Conservation (phyloP, 2,797 vertebrate species). For the Loriculus beryllinus region DNA sequence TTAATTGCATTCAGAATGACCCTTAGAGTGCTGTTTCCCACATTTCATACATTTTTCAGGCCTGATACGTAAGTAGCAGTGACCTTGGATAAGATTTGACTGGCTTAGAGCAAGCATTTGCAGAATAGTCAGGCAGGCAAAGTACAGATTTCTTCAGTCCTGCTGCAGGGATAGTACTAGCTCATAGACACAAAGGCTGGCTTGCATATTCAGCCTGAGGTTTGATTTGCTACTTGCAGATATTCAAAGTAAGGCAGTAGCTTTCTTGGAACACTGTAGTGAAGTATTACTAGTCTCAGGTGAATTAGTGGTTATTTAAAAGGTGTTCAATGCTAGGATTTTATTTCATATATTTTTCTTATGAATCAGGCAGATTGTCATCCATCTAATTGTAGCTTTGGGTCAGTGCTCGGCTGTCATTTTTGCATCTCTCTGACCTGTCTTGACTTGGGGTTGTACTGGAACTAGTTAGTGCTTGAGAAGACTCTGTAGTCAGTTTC, state of each 20-base stretch:
- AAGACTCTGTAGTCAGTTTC: neutral
- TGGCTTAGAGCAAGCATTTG: neutral
- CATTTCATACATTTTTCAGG: neutral
- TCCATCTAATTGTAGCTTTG: neutral
- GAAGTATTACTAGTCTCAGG: neutral
- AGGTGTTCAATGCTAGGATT: neutral
- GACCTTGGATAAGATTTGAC: neutral
- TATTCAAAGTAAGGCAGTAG: neutral
- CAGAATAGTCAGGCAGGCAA: neutral
- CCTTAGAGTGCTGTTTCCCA: neutral
- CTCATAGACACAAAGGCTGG: neutral
- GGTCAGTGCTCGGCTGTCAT: neutral
- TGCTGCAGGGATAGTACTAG: accelerated
- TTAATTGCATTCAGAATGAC: neutral
- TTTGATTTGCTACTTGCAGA: neutral
- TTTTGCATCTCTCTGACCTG: neutral
- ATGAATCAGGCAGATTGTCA: neutral
- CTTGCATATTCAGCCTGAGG: neutral
- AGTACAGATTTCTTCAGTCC: neutral
- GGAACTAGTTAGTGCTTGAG: neutral
- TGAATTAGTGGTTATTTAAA: neutral
- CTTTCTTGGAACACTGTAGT: neutral
- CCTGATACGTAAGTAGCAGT: neutral
- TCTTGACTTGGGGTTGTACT: neutral
- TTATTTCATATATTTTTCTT: neutral